These are phyloP conservation scores for Harpalus rubripes DNA, from an alignment of 2,888 invertebrate species.

Conservation along the genomic window DNA sequence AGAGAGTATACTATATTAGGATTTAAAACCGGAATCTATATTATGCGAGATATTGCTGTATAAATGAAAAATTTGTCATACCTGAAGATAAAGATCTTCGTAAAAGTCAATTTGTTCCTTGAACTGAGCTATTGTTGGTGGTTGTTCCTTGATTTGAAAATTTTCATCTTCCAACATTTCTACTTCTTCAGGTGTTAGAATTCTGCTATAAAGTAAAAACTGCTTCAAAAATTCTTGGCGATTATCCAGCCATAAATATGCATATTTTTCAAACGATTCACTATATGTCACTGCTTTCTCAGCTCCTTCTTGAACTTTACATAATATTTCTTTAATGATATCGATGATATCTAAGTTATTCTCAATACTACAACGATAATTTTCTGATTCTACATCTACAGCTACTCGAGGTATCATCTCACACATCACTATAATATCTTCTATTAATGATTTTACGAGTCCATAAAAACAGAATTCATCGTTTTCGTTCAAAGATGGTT, in stretches of 20 bases:
- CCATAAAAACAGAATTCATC: slow-evolving; percentile 84
- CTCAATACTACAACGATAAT: slow-evolving; percentile 77
- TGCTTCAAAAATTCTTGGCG: slow-evolving; percentile 86
- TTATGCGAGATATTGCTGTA: too few relatives aligned
- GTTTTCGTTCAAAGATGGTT: slow-evolving; percentile 85
- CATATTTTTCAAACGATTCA: slow-evolving; percentile 82
- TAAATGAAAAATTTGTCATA: not conserved
- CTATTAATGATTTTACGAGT: slow-evolving; percentile 84
- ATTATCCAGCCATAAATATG: slow-evolving; percentile 91
- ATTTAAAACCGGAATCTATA: too few relatives aligned
- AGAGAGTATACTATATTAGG: too few relatives aligned
- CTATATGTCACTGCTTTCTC: slow-evolving; percentile 76
- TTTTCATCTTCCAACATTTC: slow-evolving; percentile 78
- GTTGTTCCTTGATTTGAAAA: slow-evolving; percentile 76
- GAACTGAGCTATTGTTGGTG: slow-evolving; percentile 87
- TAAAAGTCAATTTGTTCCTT: slow-evolving; percentile 91
- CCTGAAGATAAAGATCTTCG: slow-evolving; percentile 85
- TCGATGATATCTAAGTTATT: slow-evolving; percentile 78
- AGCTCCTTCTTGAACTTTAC: slow-evolving; percentile 73
- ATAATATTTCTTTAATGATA: slow-evolving; percentile 80
- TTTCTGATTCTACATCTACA: slow-evolving; percentile 76
- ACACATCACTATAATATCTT: slow-evolving; percentile 88
- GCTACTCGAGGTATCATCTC: slow-evolving; percentile 85
- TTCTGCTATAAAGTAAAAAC: slow-evolving; percentile 88
- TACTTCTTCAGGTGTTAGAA: slow-evolving; percentile 85